phyloP scores from a whole-genome alignment of 2,797 vertebrate genomes.

The Paedocypris micromegethes region DNA sequence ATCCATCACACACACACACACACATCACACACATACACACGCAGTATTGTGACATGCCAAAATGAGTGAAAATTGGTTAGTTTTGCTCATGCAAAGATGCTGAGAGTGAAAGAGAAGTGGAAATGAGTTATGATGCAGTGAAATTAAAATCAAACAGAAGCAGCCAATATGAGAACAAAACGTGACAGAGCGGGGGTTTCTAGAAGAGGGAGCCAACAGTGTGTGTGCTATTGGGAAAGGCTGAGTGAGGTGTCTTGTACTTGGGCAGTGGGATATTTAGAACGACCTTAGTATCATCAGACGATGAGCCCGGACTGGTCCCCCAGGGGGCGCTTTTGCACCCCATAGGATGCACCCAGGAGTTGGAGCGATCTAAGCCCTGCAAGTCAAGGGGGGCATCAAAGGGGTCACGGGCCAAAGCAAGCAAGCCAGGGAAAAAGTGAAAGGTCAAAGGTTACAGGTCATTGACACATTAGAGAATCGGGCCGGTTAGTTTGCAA shows the following conservation, averaged over 20 bases:
- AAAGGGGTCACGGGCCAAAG: slow-evolving; percentile 67
- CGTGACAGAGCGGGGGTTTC: slow-evolving; percentile 14
- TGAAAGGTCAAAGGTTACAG: slow-evolving; percentile 67
- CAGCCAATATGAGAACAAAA: background rate
- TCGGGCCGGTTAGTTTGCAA: slow-evolving; percentile 54
- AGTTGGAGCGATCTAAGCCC: slow-evolving; percentile 99
- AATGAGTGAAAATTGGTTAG: slow-evolving; percentile 24
- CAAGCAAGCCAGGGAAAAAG: slow-evolving; percentile 65
- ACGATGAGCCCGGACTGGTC: slow-evolving; percentile 94
- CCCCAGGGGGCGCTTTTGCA: slow-evolving; percentile 97
- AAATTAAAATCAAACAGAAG: too few relatives aligned
- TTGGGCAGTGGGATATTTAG: slow-evolving; percentile 45
- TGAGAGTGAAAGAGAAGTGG: slow-evolving; percentile 11
- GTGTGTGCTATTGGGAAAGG: slow-evolving; percentile 33
- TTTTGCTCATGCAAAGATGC: slow-evolving; percentile 46
- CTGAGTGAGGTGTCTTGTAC: slow-evolving; percentile 15
- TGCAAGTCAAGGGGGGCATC: slow-evolving; percentile 69
- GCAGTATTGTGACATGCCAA: slow-evolving; percentile 53
- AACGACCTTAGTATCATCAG: slow-evolving; percentile 98
- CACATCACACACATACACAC: slow-evolving; percentile 28
- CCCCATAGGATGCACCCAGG: slow-evolving; percentile 99
- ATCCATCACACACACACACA: slow-evolving; percentile 22
- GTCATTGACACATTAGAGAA: slow-evolving; percentile 41
- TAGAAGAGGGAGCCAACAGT: background rate
- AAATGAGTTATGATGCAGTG: too few relatives aligned